These are phyloP conservation scores for Pseudochaenichthys georgianus DNA, from an alignment of 2,797 vertebrate species.

Conservation along the genomic window DNA sequence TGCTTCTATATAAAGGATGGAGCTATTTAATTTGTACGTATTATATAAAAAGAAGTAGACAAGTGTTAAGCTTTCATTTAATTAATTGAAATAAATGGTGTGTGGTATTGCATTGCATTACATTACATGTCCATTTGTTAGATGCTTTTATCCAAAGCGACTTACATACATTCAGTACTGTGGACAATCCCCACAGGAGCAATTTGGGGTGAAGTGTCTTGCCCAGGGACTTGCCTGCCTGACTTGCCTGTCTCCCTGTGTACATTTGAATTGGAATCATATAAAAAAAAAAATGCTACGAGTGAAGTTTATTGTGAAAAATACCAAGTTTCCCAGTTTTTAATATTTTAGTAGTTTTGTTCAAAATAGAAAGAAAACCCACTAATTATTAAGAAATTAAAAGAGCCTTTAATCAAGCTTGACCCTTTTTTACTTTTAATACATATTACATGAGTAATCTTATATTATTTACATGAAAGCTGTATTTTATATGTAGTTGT, in stretches of 20 bases:
- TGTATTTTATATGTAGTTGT: background rate
- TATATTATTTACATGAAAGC: background rate
- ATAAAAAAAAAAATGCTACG: background rate
- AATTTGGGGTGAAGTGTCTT: no score
- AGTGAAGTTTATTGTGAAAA: background rate
- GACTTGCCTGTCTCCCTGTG: background rate
- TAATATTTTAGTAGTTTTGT: background rate
- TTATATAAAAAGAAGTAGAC: no score
- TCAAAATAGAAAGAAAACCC: background rate
- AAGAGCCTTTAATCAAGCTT: background rate
- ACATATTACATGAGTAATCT: background rate
- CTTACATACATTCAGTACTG: no score
- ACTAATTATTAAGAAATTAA: background rate
- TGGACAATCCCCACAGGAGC: no score
- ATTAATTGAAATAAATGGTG: background rate
- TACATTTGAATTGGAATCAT: background rate
- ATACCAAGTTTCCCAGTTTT: background rate
- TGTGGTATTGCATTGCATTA: no score
- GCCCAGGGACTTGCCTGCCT: background rate
- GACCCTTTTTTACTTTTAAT: no score
- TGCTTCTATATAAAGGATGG: background rate
- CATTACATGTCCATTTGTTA: no score
- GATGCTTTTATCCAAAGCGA: no score
- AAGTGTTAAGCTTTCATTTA: background rate
- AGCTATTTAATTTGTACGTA: no score